phyloP scores from a whole-genome alignment of 2,888 invertebrate genomes.

The Rhorus exstirpatorius region DNA sequence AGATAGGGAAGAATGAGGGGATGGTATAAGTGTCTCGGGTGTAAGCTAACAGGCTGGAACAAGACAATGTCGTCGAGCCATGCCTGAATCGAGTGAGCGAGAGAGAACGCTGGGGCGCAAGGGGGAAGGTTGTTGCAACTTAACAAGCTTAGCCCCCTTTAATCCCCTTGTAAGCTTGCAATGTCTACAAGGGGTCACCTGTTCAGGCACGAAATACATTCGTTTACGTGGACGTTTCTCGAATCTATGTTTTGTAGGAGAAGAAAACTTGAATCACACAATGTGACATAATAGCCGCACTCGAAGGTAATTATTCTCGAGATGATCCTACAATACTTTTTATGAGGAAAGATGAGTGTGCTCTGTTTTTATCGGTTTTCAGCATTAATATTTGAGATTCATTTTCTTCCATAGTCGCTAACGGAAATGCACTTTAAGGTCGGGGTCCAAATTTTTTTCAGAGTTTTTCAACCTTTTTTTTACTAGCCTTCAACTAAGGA shows the following conservation, averaged over 20 bases:
- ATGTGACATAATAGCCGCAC: not conserved
- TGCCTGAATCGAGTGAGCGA: conserved; percentile 52
- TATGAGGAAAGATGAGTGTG: not conserved
- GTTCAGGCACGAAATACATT: conserved; percentile 85
- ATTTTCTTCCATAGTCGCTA: not conserved
- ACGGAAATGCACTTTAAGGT: not conserved
- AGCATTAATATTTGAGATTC: not conserved
- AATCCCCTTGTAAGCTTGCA: conserved; percentile 86
- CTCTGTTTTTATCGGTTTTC: not conserved
- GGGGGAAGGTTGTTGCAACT: conserved; percentile 83
- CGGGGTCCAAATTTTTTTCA: not conserved
- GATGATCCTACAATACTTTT: not conserved
- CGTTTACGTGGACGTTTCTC: conserved; percentile 80
- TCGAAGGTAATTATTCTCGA: conserved; percentile 6
- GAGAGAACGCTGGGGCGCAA: conserved; percentile 34
- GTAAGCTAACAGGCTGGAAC: conserved; percentile 47
- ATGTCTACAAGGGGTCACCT: conserved; percentile 86
- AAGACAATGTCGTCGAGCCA: conserved; percentile 60
- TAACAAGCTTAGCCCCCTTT: conserved; percentile 85
- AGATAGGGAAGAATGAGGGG: conserved; percentile 56
- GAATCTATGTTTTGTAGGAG: conserved; percentile 47
- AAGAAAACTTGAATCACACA: conserved; percentile 37
- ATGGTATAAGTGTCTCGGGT: conserved; percentile 60
- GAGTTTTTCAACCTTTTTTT: not conserved
- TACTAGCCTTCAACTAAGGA: not conserved